Conservation (phyloP, 2,797 vertebrate species). For the Hemibagrus guttatus region DNA sequence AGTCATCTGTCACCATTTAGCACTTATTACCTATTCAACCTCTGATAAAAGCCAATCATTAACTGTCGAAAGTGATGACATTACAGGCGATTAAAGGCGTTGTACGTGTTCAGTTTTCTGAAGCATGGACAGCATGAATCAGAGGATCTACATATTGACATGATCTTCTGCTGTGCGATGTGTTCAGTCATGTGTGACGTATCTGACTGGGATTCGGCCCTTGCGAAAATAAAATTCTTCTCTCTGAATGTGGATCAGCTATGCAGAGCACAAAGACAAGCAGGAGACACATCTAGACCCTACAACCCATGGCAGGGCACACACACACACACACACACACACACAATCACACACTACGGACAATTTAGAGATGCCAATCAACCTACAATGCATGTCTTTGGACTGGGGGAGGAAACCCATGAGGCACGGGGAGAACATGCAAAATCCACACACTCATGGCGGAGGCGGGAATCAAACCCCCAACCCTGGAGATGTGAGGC, state of each 20-base stretch:
- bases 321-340: too few species aligned
- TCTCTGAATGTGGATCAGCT: neutral
- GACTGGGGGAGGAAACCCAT: too few species aligned
- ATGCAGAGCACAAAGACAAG: neutral
- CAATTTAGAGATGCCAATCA: too few species aligned
- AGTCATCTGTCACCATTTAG: slow-evolving; percentile 20
- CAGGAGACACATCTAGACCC: neutral
- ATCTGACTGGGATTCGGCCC: neutral
- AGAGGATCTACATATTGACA: slow-evolving; percentile 8
- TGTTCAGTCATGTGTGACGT: slow-evolving; percentile 34
- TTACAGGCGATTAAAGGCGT: neutral
- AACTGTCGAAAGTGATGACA: neutral
- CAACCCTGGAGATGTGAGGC: too few species aligned
- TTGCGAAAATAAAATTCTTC: neutral
- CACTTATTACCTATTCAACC: neutral
- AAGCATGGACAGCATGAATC: neutral
- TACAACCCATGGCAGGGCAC: neutral
- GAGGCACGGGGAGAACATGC: too few species aligned
- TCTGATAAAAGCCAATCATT: neutral
- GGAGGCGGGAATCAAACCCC: too few species aligned
- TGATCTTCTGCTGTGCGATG: slow-evolving; percentile 3
- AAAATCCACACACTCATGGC: too few species aligned
- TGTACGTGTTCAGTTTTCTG: neutral
- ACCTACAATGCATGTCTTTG: too few species aligned
- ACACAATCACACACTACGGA: too few species aligned